Evolutionary conservation across 2,888 invertebrate species (phyloP).

Genomic region (Drosophila neonasuta): DNA sequence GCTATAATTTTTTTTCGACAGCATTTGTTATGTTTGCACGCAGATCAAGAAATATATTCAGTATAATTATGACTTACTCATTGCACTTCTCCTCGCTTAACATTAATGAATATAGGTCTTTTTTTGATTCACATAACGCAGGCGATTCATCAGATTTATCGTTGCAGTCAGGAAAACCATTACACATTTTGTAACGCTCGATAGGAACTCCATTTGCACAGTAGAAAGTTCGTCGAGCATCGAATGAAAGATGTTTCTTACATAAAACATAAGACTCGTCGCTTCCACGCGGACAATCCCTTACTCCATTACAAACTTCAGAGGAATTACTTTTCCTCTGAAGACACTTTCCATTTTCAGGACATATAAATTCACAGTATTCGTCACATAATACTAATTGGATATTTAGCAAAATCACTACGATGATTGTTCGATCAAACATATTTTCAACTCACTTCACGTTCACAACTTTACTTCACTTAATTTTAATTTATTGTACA

Average conservation of each 20-base stretch:
- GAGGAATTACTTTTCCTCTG: not conserved
- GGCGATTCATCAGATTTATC: slow-evolving; percentile 43
- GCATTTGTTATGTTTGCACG: no score
- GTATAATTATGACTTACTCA: not conserved
- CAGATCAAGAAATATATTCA: no score
- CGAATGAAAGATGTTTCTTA: no score
- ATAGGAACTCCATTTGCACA: slow-evolving; percentile 19
- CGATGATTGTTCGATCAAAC: not conserved
- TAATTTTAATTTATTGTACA: no score
- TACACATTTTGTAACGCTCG: accelerated
- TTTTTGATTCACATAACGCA: not conserved
- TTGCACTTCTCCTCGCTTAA: not conserved
- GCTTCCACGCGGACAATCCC: slow-evolving; percentile 19
- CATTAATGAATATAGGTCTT: no score
- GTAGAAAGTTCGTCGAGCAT: not conserved
- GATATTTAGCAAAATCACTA: not conserved
- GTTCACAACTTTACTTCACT: no score
- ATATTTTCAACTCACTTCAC: not conserved
- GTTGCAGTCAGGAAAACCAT: slow-evolving; percentile 15
- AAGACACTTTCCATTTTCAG: not conserved
- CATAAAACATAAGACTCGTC: slow-evolving; percentile 31
- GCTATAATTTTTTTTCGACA: no score
- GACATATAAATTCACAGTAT: not conserved
- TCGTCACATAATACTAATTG: not conserved
- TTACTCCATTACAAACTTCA: not conserved